Base-by-base conservation (phyloP, 2,113 vertebrate species). In the Hucho hucho region DNA sequence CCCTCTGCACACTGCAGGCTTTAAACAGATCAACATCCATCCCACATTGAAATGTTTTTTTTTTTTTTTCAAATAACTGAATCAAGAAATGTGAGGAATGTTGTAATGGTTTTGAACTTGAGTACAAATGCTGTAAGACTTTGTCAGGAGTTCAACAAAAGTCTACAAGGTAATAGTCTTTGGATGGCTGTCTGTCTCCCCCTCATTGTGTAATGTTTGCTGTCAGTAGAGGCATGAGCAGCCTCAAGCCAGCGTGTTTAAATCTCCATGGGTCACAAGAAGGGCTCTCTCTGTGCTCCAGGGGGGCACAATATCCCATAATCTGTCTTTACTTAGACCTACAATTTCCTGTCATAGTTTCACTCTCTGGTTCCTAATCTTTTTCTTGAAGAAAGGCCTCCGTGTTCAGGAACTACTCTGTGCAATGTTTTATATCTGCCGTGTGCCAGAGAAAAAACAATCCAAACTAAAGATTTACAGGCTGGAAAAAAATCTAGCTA, bases 261-360 rank as follows among this genome's bases (percentile, higher is more conserved):
- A 69, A 69, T 24, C 37, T 46, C 67, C 67, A 68, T 11, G 22
- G 67, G 43, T 24, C 43, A 25, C n/a, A 24, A 49, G 67, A 20
- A 47, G 43, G 37, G 67, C 43, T n/a, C 37, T 69, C 43, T 69
- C 43, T 69, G 67, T 37, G 67, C 43, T 46, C 67, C 37, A 69
- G 43, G 67, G 22, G 43, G 67, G 32, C 67, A 69, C 11, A 25
- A 69, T 12, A 69, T 69, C 67, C 32, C 67, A 46, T 69, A 24
- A 69, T 47, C 67, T 69, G 67, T 14, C 37, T 69, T 22, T 25
- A n/a, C 32, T 47, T 24, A 69, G n/a, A 69, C 32, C n/a, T 22
- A 24, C 67, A 69, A 69, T 47, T 69, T 69, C 67, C 67, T 69
- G 67, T 25, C 43, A 28, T 14, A 69, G 43, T n/a, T 69, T 22